Percentiles rank a stretch among this genome's conserved stretches.
phyloP scores from a whole-genome alignment of 2,113 vertebrate species.

The Oostethus manadensis region DNA sequence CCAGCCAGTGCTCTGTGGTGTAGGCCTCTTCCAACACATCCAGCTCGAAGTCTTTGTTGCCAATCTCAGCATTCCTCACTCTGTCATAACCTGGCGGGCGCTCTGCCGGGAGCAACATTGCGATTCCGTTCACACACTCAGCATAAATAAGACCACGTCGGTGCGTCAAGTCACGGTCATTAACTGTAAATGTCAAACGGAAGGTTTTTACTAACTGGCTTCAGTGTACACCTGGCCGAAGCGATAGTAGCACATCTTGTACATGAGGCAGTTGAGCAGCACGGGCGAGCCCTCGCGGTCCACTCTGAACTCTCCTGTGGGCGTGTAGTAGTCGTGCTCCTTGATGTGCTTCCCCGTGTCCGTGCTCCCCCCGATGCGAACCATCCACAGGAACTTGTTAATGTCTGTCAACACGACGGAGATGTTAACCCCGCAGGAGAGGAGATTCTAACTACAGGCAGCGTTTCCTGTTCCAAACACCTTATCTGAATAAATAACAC shows the following conservation, averaged over 20 bases:
- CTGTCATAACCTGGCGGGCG: slow-evolving; percentile 96
- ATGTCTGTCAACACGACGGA: slow-evolving; percentile 74
- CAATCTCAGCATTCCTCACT: slow-evolving; percentile 95
- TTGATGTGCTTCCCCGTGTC: slow-evolving; percentile 95
- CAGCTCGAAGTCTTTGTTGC: slow-evolving; percentile 98
- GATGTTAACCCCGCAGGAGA: no score
- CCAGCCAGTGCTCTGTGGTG: slow-evolving; percentile 97
- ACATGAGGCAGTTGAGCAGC: slow-evolving; percentile 99
- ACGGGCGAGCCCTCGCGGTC: slow-evolving; percentile 94
- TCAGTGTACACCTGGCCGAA: slow-evolving; percentile 99
- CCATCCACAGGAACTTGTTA: slow-evolving; percentile 99
- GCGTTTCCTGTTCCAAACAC: no score
- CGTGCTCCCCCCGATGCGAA: slow-evolving; percentile 95
- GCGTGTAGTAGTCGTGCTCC: slow-evolving; percentile 97
- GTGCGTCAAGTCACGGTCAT: background rate
- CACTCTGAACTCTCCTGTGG: slow-evolving; percentile 93
- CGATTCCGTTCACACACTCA: background rate
- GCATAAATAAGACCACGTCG: background rate
- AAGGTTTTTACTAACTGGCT: slow-evolving; percentile 82
- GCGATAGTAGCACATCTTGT: slow-evolving; percentile 99
- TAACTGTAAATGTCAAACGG: background rate
- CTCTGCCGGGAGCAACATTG: slow-evolving; percentile 68
- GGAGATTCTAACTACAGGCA: background rate
- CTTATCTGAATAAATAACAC: no score
- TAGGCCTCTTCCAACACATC: slow-evolving; percentile 97